A percentile compares a stretch with the other conserved stretches of the same genome.
These are phyloP conservation scores for Apogon hyalosoma DNA, from an alignment of 2,797 vertebrate species.

Conservation along the genomic window DNA sequence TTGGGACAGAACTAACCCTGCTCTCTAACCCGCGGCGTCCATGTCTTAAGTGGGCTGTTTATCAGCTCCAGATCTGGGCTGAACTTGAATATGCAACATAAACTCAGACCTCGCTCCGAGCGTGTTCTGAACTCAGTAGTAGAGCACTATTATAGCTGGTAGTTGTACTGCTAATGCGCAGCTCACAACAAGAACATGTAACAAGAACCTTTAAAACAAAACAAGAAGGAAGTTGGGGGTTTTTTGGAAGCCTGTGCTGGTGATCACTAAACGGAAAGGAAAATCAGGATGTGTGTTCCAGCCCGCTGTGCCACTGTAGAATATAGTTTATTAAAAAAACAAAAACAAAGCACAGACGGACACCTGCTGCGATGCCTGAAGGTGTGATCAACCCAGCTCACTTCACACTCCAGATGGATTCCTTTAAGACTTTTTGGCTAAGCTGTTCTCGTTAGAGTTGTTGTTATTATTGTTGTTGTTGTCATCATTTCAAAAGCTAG, in stretches of 20 bases:
- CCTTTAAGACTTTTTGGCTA: conserved; percentile 6
- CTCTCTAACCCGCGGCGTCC: conserved; percentile 41
- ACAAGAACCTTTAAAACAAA: conserved; percentile 30
- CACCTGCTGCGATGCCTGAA: background rate
- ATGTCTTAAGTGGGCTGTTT: conserved; percentile 65
- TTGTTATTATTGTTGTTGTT: conserved; percentile 34
- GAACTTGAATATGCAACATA: conserved; percentile 81
- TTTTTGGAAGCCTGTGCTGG: conserved; percentile 18
- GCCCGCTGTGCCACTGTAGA: no score
- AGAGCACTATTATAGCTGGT: conserved; percentile 43
- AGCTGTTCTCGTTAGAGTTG: conserved; percentile 26
- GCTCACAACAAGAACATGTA: conserved; percentile 12
- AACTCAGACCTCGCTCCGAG: conserved; percentile 58
- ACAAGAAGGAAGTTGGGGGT: conserved; percentile 9
- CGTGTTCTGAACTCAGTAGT: conserved; percentile 44
- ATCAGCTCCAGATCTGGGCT: conserved; percentile 63
- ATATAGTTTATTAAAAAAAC: no score
- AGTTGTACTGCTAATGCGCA: conserved; percentile 23
- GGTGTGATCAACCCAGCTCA: background rate
- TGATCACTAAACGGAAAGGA: conserved; percentile 2
- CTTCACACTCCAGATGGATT: conserved; percentile 5
- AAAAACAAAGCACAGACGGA: background rate
- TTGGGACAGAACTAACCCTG: conserved; percentile 29
- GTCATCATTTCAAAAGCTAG: conserved; percentile 61
- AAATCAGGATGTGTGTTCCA: no score